Base-by-base conservation (phyloP, 1,140 invertebrate genomes). In the Heliconius hermathena region DNA sequence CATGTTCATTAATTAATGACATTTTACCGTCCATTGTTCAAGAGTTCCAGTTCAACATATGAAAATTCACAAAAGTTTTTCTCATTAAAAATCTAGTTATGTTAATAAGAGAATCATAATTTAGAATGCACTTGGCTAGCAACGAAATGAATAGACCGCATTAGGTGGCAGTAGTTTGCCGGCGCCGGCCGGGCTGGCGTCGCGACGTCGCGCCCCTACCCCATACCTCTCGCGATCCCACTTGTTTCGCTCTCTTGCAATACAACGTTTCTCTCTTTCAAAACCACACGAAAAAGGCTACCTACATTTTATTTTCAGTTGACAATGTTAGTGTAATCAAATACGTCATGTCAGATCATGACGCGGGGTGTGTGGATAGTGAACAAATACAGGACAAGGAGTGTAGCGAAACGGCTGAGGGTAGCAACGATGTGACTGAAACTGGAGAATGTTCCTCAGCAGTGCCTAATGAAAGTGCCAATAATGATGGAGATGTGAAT, bases 181-280 rank as follows among this genome's bases (percentile, higher is more conserved):
- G 92, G 92, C 91, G 91, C 91, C 92, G 87, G 87, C 83, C 89
- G 85, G 91, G 84, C 91, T 94, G 91, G 91, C 91, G 91, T 92
- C 91, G 87, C 88, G 91, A 87, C 88, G 91, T 88, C 91, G 88
- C 80, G 71, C 81, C 84, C 83, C 83, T 81, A 29, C 81, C 77
- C 77, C 73, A 82, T 78, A 78, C 75, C 76, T 74, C 78, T 76
- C 73, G 60, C 75, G 71, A 71, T 78, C 57, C 38, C 78, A 81
- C 57, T 79, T 76, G 33, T 77, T 52, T 80, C 60, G 29, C 41
- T 33, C 57, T 76, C 73, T 57, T 46, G 22, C 57, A 66, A 66
- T 57, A 26, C 18, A 60, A 77, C 8, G 38, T 54, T n/a, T 54
- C 52, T 57, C 5, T 52, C 38, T 46, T 57, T 75, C 33, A 46